Evolutionary conservation across 2,888 invertebrate species (phyloP), one percentile per base, ranked within the genome.

Genomic region (Smittia aterrima): DNA sequence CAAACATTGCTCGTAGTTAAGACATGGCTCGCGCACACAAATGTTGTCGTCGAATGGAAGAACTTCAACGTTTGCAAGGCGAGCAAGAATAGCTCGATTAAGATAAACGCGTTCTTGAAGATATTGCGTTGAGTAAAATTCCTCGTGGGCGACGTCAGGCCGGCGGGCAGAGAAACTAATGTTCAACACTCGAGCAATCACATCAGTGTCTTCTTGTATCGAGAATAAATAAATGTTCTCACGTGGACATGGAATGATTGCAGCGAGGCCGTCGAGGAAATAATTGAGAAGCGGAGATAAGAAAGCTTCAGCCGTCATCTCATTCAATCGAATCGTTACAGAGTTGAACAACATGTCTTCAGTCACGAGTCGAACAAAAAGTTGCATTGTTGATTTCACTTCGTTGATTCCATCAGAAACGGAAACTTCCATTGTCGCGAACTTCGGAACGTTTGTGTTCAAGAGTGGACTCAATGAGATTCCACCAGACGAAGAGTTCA

Each of bases 41-140:
- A 98, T 86, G 83, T 97, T 96, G 81, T 98, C 98, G 80, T 96
- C 96, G 82, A 98, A 98, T 0, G 98, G 96, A 7, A 97, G 83
- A 0, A 98, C 93, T 87, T 93, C 92, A 2, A 96, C 91, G 0
- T 95, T 95, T 1, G 96, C 93, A 1, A 97, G 84, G 75, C 93
- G 86, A 0, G 95, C 94, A 22, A 98, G 83, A 9, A 95, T 92
- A 0, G 92, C 90, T 38, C 96, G 86, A 79, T 97, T 95, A 18
- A 98, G 84, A 82, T 98, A 98, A n/a, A 98, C 94, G 22, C 93
- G 86, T 82, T 98, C 98, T 78, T 96, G 91, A 74, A 98, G 85
- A 80, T 92, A 95, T 78, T 96, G 93, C 0, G 95, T 93, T 20
- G 90, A 87, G 81, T 95, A 95, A 81, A 91, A 96, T 76, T 88